Percentiles rank a stretch among this genome's conserved stretches.
These are phyloP conservation scores for Brachyhypopomus gauderio DNA, from an alignment of 2,113 vertebrate species.

Conservation along the genomic window DNA sequence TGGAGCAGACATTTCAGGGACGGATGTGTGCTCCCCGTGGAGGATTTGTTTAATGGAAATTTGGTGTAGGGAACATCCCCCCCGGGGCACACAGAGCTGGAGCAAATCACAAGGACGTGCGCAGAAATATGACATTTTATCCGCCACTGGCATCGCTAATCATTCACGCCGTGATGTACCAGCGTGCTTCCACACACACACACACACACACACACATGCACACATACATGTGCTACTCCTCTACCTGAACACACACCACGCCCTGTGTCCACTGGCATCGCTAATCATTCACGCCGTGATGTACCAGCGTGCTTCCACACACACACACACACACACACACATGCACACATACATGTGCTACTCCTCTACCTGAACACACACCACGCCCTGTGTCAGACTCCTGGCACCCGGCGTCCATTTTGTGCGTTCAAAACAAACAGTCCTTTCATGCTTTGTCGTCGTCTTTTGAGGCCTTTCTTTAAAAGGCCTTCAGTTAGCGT, in stretches of 20 bases:
- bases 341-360: background rate
- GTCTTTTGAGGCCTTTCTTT: constrained; percentile 6
- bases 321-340: background rate
- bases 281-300: constrained; percentile 54
- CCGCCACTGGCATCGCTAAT: constrained; percentile 58
- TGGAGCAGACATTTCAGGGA: constrained; percentile 57
- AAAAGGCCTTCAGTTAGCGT: background rate
- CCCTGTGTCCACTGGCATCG: constrained; percentile 56
- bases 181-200: background rate
- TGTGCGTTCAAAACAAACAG: constrained; percentile 22
- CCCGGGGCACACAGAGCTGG: constrained; percentile 49
- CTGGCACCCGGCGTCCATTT: constrained; percentile 27
- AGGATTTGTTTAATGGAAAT: constrained; percentile 61
- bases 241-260: no score
- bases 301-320: background rate
- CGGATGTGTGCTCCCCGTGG: constrained; percentile 42
- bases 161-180: constrained; percentile 46
- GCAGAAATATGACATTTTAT: constrained; percentile 52
- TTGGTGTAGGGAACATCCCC: constrained; percentile 52
- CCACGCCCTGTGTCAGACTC: background rate
- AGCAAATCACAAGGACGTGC: constrained; percentile 51
- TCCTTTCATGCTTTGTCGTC: no score
- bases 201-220: background rate
- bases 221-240: background rate
- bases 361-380: constrained; percentile 11